A percentile compares a stretch with the other conserved stretches of the same genome.
Conservation (phyloP, 2,888 invertebrate species). For the Sinopyrophorus schimmeli region DNA sequence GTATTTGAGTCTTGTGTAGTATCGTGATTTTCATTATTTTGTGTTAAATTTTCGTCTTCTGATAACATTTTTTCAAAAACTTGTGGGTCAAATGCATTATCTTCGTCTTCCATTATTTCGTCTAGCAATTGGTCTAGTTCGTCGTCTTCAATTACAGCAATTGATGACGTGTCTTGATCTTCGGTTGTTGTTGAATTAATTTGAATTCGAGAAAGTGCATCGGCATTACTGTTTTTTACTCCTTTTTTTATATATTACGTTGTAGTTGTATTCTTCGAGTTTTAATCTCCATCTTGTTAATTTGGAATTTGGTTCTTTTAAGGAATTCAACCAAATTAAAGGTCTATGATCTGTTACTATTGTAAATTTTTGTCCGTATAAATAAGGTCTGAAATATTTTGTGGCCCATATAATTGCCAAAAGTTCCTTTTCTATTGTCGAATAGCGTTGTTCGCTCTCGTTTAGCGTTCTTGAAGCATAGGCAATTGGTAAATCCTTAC, state of each 20-base stretch:
- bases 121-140: too few relatives aligned
- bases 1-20: too few relatives aligned
- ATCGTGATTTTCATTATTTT: too few relatives aligned
- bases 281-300: neutral
- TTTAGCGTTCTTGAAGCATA: neutral
- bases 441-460: neutral
- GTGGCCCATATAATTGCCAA: neutral
- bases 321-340: neutral
- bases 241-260: too few relatives aligned
- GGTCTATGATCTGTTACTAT: neutral
- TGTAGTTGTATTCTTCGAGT: too few relatives aligned
- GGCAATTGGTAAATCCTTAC: neutral
- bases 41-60: too few relatives aligned
- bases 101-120: too few relatives aligned
- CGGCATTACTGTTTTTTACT: neutral
- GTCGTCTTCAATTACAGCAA: too few relatives aligned
- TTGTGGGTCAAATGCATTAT: too few relatives aligned
- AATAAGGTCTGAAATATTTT: neutral
- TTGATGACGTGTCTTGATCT: too few relatives aligned
- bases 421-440: neutral
- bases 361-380: neutral
- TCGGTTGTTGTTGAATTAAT: too few relatives aligned
- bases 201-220: neutral
- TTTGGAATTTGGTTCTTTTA: neutral
- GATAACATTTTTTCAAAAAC: too few relatives aligned